phyloP scores from a whole-genome alignment of 2,797 vertebrate species.

The Argyrosomus regius region DNA sequence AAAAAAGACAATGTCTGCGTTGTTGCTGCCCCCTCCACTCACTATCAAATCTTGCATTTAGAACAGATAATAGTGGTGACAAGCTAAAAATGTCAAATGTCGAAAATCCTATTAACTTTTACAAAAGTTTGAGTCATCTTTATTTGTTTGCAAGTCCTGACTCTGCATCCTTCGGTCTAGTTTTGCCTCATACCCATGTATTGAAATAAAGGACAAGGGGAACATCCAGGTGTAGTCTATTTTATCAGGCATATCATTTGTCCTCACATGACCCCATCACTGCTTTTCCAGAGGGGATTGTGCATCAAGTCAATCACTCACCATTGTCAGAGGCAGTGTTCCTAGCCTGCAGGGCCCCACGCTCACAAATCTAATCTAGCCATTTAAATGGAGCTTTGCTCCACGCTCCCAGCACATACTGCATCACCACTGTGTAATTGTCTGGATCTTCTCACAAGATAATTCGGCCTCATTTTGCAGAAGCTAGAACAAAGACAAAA shows the following conservation, averaged over 20 bases:
- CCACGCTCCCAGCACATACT: slow-evolving; percentile 59
- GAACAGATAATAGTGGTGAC: background rate
- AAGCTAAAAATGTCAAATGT: background rate
- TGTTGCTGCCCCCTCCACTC: background rate
- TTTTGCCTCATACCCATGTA: background rate
- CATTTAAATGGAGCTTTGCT: slow-evolving; percentile 78
- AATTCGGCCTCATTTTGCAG: slow-evolving; percentile 66
- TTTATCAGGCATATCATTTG: slow-evolving; percentile 34
- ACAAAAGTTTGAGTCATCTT: slow-evolving; percentile 6
- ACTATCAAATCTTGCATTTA: slow-evolving; percentile 16
- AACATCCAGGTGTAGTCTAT: background rate
- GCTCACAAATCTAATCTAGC: slow-evolving; percentile 80
- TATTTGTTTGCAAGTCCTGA: background rate
- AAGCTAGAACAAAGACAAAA: slow-evolving; percentile 49
- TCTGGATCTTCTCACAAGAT: slow-evolving; percentile 78
- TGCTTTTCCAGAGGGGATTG: slow-evolving; percentile 33
- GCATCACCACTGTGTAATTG: slow-evolving; percentile 76
- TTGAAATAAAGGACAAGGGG: background rate
- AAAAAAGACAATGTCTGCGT: slow-evolving; percentile 1
- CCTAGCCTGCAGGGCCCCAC: slow-evolving; percentile 64
- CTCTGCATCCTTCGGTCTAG: background rate
- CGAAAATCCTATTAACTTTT: slow-evolving; percentile 1
- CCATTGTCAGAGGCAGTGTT: slow-evolving; percentile 66
- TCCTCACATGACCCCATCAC: slow-evolving; percentile 47
- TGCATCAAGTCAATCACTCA: slow-evolving; percentile 65